Percentiles rank a stretch among this genome's conserved stretches.
Evolutionary conservation across 1,140 invertebrate species (phyloP).

Genomic region (Rhagoletis zephyria): DNA sequence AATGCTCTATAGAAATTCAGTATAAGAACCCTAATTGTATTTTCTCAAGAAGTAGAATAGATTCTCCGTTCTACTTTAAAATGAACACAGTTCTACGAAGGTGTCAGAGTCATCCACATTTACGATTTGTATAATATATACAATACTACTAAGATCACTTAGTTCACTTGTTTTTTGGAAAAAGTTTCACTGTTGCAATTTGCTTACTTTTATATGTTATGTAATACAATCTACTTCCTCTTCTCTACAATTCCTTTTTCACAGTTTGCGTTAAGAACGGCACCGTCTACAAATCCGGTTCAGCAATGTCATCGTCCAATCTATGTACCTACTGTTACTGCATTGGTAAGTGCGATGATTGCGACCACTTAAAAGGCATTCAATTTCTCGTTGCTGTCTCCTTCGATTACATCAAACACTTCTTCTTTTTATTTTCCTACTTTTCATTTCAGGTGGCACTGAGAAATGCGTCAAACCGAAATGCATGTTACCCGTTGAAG

Average conservation of each 20-base stretch:
- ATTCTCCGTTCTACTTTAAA: too few relatives aligned
- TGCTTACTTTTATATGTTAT: neutral
- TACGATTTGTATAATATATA: too few relatives aligned
- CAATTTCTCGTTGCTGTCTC: neutral
- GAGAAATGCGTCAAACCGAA: slow-evolving; percentile 86
- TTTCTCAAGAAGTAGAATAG: too few relatives aligned
- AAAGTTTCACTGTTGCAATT: neutral
- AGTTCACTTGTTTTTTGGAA: too few relatives aligned
- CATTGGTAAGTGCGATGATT: slow-evolving; percentile 74
- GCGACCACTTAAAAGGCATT: neutral
- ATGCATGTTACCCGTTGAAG: slow-evolving; percentile 84
- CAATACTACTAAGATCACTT: too few relatives aligned
- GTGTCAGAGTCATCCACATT: too few relatives aligned
- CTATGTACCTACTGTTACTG: slow-evolving; percentile 92
- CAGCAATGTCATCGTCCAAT: slow-evolving; percentile 84
- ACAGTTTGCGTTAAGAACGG: slow-evolving; percentile 71
- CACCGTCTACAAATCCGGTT: slow-evolving; percentile 77
- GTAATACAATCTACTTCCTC: neutral
- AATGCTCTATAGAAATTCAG: too few relatives aligned
- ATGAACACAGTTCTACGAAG: too few relatives aligned
- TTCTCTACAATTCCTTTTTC: slow-evolving; percentile 21
- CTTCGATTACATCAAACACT: neutral
- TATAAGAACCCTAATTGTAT: too few relatives aligned
- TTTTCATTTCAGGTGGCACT: slow-evolving; percentile 74
- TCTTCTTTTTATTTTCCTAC: neutral